Conservation (phyloP, 2,113 vertebrate genomes). For the Alouatta palliata region DNA sequence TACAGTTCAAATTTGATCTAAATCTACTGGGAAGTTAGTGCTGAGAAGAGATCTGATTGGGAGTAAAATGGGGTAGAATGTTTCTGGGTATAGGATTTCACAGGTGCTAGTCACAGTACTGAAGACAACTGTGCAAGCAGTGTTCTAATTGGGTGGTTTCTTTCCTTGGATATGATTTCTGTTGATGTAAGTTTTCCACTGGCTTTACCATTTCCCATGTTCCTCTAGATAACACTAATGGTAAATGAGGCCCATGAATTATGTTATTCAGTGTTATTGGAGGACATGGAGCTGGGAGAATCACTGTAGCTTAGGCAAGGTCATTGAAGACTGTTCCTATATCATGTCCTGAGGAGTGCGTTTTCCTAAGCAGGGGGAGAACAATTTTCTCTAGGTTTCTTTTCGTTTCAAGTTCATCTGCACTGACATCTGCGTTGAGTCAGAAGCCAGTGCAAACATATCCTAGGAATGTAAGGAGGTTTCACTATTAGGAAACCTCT, state of each 20-base stretch:
- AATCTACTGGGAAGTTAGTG: background rate
- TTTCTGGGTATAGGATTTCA: background rate
- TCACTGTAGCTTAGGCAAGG: background rate
- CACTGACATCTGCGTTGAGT: background rate
- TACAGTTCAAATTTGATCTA: background rate
- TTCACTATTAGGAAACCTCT: background rate
- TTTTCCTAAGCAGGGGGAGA: background rate
- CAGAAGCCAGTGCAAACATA: background rate
- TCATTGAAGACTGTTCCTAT: background rate
- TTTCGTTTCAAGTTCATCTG: background rate
- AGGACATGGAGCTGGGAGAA: background rate
- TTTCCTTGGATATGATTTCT: conserved; percentile 35
- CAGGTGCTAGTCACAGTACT: background rate
- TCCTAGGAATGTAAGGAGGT: background rate
- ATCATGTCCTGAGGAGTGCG: background rate
- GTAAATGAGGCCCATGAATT: background rate
- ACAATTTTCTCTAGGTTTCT: background rate
- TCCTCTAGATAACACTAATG: background rate
- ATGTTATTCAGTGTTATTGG: background rate
- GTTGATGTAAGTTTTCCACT: background rate
- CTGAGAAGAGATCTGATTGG: background rate
- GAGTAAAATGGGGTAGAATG: background rate
- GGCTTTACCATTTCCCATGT: background rate
- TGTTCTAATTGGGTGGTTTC: background rate
- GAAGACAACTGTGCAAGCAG: background rate